These are phyloP conservation scores for Nephila pilipes DNA, from an alignment of 1,140 invertebrate species.

Conservation along the genomic window DNA sequence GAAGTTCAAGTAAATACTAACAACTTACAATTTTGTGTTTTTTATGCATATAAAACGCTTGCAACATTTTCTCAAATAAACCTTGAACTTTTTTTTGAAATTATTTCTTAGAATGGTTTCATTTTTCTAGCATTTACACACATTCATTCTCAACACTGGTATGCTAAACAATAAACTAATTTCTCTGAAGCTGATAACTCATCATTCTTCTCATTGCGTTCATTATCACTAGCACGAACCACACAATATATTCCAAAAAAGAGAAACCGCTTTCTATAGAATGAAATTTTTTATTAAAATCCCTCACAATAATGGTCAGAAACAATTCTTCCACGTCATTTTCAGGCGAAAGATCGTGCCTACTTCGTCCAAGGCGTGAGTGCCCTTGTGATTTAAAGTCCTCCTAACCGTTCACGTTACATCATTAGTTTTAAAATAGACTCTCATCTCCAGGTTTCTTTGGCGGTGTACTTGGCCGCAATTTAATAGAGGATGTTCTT, in stretches of 20 bases:
- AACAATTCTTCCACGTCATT: slow-evolving; percentile 9
- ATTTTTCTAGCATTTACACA: too few species aligned
- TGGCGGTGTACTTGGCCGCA: background rate
- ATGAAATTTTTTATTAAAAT: background rate
- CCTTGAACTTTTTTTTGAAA: too few species aligned
- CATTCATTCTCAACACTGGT: background rate
- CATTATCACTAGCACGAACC: background rate
- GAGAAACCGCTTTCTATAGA: background rate
- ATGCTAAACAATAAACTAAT: background rate
- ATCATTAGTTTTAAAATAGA: slow-evolving; percentile 48
- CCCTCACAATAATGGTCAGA: background rate
- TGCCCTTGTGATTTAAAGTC: background rate
- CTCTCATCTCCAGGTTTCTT: slow-evolving; percentile 11
- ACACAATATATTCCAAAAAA: background rate
- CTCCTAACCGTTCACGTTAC: slow-evolving; percentile 12
- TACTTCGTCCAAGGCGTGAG: slow-evolving; percentile 27
- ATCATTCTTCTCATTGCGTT: background rate
- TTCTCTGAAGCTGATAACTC: background rate
- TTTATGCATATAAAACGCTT: too few species aligned
- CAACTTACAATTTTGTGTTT: too few species aligned
- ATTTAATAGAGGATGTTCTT: slow-evolving; percentile 19
- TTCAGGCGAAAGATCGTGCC: slow-evolving; percentile 7
- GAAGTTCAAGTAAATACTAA: too few species aligned
- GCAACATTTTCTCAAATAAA: too few species aligned
- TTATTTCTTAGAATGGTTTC: too few species aligned